A percentile compares a stretch with the other conserved stretches of the same genome.
phyloP scores from a whole-genome alignment of 2,888 invertebrate genomes.

The Hyles lineata region DNA sequence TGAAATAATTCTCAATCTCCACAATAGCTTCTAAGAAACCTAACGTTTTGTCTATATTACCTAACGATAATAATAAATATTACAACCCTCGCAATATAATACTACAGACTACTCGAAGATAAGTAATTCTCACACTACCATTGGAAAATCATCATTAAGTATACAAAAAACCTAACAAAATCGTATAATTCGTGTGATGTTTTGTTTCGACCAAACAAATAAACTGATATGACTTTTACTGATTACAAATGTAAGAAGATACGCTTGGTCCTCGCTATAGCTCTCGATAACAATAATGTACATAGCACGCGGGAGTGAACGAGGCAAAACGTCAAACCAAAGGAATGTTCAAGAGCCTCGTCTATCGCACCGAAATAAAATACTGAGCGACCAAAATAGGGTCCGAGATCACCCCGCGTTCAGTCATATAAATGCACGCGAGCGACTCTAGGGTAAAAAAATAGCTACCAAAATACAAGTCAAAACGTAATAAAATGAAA shows the following conservation, averaged over 20 bases:
- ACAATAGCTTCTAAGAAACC: constrained; percentile 66
- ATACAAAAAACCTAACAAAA: constrained; percentile 31
- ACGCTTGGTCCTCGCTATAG: constrained; percentile 47
- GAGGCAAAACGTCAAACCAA: constrained; percentile 47
- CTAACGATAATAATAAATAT: constrained; percentile 61
- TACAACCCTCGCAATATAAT: constrained; percentile 69
- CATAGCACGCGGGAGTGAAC: constrained; percentile 32
- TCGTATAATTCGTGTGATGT: constrained; percentile 31
- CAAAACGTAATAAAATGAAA: constrained; percentile 66
- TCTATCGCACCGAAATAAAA: constrained; percentile 34
- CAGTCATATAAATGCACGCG: constrained; percentile 73
- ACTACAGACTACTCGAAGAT: constrained; percentile 65
- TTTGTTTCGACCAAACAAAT: constrained; percentile 20
- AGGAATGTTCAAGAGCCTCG: constrained; percentile 58
- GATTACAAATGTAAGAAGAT: constrained; percentile 38
- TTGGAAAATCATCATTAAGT: constrained; percentile 24
- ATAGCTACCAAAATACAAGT: constrained; percentile 65
- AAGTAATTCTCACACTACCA: constrained; percentile 41
- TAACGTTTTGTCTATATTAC: constrained; percentile 72
- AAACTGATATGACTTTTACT: constrained; percentile 11
- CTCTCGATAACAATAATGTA: constrained; percentile 34
- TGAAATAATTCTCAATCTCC: constrained; percentile 53
- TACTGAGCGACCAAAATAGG: constrained; percentile 35
- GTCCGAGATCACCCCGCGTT: constrained; percentile 38
- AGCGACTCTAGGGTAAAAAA: constrained; percentile 56